These are phyloP conservation scores for Hyles euphorbiae DNA, from an alignment of 1,140 invertebrate species.

Conservation along the genomic window DNA sequence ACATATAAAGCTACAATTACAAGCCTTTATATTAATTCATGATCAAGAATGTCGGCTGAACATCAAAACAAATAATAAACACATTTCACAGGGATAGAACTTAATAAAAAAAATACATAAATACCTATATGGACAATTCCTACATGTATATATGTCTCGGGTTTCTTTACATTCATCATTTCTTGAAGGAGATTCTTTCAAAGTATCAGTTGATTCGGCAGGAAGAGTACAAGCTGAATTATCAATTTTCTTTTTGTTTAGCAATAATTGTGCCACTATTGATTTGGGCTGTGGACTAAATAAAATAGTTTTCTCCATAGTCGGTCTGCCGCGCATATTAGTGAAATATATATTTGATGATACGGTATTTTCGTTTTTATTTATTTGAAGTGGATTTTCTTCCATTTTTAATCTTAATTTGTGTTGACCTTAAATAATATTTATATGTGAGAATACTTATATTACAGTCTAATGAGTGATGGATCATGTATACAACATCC, in stretches of 20 bases:
- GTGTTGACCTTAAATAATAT: no score
- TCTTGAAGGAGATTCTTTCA: background rate
- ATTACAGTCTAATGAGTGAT: no score
- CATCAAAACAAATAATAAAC: no score
- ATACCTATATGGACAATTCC: constrained; percentile 18
- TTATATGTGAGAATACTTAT: no score
- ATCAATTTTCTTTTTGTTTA: constrained; percentile 12
- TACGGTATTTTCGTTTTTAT: background rate
- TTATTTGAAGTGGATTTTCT: constrained; percentile 4
- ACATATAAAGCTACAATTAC: no score
- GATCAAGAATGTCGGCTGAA: no score
- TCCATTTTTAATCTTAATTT: background rate
- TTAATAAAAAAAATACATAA: constrained; percentile 5
- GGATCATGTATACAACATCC: no score
- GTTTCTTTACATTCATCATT: background rate
- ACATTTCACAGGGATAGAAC: background rate
- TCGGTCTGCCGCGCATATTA: constrained; percentile 50
- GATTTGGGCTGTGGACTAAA: constrained; percentile 52
- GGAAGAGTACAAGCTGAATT: constrained; percentile 6
- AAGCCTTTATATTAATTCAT: no score
- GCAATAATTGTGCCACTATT: constrained; percentile 41
- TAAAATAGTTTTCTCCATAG: constrained; percentile 30
- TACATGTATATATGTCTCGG: constrained; percentile 8
- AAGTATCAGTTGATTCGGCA: background rate
- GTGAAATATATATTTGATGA: background rate